A percentile compares a stretch with the other conserved stretches of the same genome.
phyloP scores from a whole-genome alignment of 2,113 vertebrate species.

The Axis porcinus region DNA sequence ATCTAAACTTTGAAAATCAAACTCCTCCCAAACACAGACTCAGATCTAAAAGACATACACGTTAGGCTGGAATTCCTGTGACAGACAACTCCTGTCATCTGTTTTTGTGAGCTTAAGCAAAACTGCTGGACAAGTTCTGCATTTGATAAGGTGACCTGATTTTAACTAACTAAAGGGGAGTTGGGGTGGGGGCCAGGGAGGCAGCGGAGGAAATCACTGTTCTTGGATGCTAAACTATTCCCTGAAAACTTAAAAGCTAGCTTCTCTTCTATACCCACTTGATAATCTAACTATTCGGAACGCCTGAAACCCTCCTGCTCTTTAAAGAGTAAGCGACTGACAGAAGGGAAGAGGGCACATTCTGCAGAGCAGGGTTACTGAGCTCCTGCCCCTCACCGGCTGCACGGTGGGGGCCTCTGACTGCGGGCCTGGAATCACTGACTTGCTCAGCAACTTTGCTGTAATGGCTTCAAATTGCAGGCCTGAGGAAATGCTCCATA shows the following conservation, averaged over 20 bases:
- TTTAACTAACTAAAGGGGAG: background rate
- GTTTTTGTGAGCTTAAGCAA: background rate
- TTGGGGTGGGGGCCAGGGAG: too few relatives aligned
- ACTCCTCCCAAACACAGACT: background rate
- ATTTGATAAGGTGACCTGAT: background rate
- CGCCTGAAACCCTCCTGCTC: background rate
- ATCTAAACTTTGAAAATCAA: background rate
- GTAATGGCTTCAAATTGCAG: conserved; percentile 68
- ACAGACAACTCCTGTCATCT: background rate
- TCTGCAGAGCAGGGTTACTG: conserved; percentile 27
- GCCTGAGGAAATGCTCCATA: conserved; percentile 71
- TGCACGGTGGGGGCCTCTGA: conserved; percentile 25
- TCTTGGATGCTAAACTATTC: background rate
- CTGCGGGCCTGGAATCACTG: conserved; percentile 31
- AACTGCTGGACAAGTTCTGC: background rate
- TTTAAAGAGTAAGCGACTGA: conserved; percentile 27
- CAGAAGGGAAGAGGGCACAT: conserved; percentile 23
- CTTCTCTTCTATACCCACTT: background rate
- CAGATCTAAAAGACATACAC: background rate
- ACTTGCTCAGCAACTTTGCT: conserved; percentile 62
- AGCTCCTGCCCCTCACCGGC: background rate
- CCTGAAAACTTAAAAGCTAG: background rate
- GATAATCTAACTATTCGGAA: conserved; percentile 44
- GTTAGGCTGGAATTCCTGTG: background rate
- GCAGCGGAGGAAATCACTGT: background rate